A percentile compares a stretch with the other conserved stretches of the same genome.
Evolutionary conservation across 2,113 vertebrate species (phyloP).

Genomic region (Chamaea fasciata): DNA sequence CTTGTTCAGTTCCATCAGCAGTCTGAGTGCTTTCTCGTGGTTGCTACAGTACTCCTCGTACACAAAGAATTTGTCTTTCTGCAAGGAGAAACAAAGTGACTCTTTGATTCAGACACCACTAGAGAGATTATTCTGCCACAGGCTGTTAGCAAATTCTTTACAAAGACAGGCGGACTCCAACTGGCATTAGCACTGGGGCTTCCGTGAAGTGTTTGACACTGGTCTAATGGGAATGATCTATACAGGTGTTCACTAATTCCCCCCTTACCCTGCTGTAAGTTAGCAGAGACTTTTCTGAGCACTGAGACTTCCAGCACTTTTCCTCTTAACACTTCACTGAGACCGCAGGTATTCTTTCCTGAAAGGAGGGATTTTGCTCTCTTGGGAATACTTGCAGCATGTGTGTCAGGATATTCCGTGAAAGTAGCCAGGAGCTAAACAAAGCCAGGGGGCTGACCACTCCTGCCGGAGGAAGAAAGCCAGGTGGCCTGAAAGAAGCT

Average conservation of each 20-base stretch:
- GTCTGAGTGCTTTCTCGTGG: slow-evolving; percentile 94
- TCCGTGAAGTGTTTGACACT: background rate
- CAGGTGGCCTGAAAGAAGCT: background rate
- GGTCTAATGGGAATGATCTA: background rate
- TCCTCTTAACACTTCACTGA: background rate
- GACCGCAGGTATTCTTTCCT: background rate
- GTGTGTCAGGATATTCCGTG: background rate
- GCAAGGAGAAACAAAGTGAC: slow-evolving; percentile 56
- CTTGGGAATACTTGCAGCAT: background rate
- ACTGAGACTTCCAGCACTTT: background rate
- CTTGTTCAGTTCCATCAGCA: slow-evolving; percentile 97
- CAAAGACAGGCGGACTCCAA: background rate
- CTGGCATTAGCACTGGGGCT: background rate
- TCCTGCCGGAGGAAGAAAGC: background rate
- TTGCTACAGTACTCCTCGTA: slow-evolving; percentile 98
- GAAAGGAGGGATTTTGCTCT: background rate
- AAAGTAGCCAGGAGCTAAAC: background rate
- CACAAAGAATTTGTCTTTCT: slow-evolving; percentile 93
- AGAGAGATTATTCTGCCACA: background rate
- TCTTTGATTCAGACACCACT: background rate
- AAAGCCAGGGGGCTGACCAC: background rate
- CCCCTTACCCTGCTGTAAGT: background rate
- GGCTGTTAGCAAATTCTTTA: background rate
- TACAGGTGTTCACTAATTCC: background rate
- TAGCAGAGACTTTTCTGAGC: background rate